These are phyloP conservation scores for Aeoliscus strigatus DNA, from an alignment of 2,797 vertebrate species.

Conservation along the genomic window DNA sequence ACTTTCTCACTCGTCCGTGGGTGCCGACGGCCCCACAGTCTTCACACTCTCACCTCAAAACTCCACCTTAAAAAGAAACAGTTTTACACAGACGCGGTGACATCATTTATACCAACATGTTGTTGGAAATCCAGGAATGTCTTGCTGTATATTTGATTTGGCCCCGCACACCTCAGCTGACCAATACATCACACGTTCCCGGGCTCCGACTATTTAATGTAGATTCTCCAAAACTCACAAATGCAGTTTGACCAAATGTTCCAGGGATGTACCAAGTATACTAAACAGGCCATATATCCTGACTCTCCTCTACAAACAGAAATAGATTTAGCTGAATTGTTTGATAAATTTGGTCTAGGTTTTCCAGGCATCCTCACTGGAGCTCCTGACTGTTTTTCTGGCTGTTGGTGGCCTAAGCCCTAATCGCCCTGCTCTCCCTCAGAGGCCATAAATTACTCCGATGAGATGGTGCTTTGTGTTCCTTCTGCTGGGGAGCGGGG, in stretches of 20 bases:
- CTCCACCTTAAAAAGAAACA: constrained; percentile 66
- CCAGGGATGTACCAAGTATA: constrained; percentile 83
- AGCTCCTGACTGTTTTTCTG: constrained; percentile 99
- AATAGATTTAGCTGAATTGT: constrained; percentile 91
- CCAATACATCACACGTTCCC: constrained; percentile 91
- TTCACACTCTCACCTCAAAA: constrained; percentile 44
- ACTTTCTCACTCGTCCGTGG: constrained; percentile 46
- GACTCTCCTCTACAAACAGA: constrained; percentile 88
- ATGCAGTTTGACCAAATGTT: constrained; percentile 88
- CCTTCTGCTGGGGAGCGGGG: constrained; percentile 85
- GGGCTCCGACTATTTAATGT: constrained; percentile 91
- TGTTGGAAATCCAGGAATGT: constrained; percentile 89
- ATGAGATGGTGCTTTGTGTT: constrained; percentile 97
- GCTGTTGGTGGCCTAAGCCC: constrained; percentile 96
- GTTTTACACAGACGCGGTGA: constrained; percentile 76
- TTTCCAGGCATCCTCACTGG: constrained; percentile 94
- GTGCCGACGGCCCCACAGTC: constrained; percentile 43
- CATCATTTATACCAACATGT: constrained; percentile 94
- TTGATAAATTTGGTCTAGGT: constrained; percentile 96
- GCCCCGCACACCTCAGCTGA: constrained; percentile 75
- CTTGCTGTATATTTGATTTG: constrained; percentile 98
- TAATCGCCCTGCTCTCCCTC: constrained; percentile 94
- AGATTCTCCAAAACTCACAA: constrained; percentile 99
- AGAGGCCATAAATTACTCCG: constrained; percentile 97
- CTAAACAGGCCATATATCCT: constrained; percentile 95